These are phyloP conservation scores for Umimayanthus kanabou DNA, from an alignment of 92 coral and sea anemone species.

Conservation along the genomic window DNA sequence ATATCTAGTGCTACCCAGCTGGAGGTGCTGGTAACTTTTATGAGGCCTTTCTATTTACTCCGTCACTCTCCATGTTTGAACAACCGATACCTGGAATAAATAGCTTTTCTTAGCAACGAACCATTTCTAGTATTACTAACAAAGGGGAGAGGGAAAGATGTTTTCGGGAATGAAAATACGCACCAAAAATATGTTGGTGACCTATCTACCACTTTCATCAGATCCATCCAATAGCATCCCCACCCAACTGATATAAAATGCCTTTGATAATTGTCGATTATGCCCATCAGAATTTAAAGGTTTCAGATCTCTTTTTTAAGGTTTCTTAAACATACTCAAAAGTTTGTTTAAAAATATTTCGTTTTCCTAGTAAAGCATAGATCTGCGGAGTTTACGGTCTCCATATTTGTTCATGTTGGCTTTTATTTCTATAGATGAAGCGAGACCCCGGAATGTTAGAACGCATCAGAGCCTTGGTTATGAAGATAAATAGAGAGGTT, in stretches of 20 bases:
- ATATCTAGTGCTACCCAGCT: no score
- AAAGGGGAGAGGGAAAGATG: not conserved
- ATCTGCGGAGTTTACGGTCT: no score
- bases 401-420: not conserved
- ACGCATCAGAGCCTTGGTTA: not conserved
- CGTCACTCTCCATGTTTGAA: no score
- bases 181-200: not conserved
- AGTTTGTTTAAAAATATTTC: no score
- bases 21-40: no score
- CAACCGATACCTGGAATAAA: no score
- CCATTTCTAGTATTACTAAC: no score
- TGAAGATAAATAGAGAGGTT: not conserved
- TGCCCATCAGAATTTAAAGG: not conserved
- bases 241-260: not conserved
- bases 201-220: not conserved
- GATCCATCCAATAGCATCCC: not conserved
- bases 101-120: no score
- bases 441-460: slow-evolving; percentile 1
- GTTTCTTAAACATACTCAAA: not conserved
- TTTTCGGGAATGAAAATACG: not conserved
- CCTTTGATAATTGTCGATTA: not conserved
- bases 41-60: no score
- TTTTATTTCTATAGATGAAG: not conserved
- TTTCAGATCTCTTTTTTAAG: not conserved
- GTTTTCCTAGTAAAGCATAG: not conserved